Base-by-base conservation (phyloP, 2,888 invertebrate genomes). In the Caenorhabditis sinica region DNA sequence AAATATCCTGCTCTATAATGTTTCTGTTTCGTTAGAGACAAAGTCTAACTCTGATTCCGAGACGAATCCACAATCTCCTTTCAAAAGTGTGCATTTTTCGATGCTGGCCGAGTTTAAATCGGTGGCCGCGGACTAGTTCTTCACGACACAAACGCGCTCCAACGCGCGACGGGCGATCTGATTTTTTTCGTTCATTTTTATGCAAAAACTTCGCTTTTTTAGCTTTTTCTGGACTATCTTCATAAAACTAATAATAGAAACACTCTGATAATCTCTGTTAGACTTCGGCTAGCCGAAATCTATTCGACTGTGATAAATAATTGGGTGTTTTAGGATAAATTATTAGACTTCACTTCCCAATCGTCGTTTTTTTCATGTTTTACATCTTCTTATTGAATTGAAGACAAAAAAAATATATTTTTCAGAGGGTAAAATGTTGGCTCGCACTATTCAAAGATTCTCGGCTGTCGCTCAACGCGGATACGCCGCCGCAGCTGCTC, bases 401-500 rank as follows among this genome's bases (percentile, higher is more conserved):
- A 36, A 36, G 9, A 36, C 33, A 36, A 36, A 36, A 36, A 36
- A 36, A 23, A 25, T 9, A 23, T 30, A 51, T 20, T 25, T 81
- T 79, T 63, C 76, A 73, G 68, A 81, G 80, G 81, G 83, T 83
- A 86, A 75, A 75, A 88, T 88, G 88, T 74, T 87, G 85, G 83
- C 86, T 81, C 86, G 87, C 49, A 83, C 83, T 51, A 83, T 89
- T 73, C 83, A 87, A 65, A 86, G 88, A 69, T 74, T 90, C 61
- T 83, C 87, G 43, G 58, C 74, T 56, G 86, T 88, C 30, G 81
- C 86, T 43, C 69, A 85, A 17, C 85, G 89, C 40, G 85, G 88
- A 53, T 89, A 80, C 63, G 88, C 87, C 36, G 90, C 89, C 40
- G 88, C 90, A 61, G 88, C 89, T 53, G 88, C 87, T 30, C 85